phyloP scores from a whole-genome alignment of 2,113 vertebrate genomes.

The Clarias magur region DNA sequence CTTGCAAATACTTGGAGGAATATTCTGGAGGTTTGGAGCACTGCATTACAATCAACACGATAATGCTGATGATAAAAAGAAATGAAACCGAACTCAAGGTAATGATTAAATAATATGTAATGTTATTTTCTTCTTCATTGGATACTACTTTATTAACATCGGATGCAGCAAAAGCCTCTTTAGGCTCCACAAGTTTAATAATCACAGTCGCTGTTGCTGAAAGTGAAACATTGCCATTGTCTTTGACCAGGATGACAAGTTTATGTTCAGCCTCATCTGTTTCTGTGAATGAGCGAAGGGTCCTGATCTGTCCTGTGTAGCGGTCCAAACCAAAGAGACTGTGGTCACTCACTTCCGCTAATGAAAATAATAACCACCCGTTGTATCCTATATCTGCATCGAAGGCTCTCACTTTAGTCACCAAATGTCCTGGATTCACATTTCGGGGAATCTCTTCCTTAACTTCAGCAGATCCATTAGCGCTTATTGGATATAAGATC shows the following conservation, averaged over 20 bases:
- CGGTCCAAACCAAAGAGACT: constrained; percentile 57
- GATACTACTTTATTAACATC: constrained; percentile 16
- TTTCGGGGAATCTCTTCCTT: constrained; percentile 53
- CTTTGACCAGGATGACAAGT: constrained; percentile 68
- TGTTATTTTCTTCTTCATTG: constrained; percentile 25
- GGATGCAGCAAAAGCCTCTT: constrained; percentile 50
- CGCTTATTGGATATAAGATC: constrained; percentile 52
- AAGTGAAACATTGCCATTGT: constrained; percentile 59
- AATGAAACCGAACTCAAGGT: constrained; percentile 51
- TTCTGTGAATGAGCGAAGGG: constrained; percentile 61
- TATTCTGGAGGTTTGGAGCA: constrained; percentile 46
- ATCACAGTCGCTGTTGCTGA: constrained; percentile 56
- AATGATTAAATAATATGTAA: constrained; percentile 55
- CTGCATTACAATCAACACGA: constrained; percentile 51
- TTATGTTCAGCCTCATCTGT: constrained; percentile 58
- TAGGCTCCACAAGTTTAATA: constrained; percentile 51
- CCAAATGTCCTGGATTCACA: constrained; percentile 57
- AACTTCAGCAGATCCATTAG: constrained; percentile 54
- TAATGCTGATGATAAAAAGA: constrained; percentile 55
- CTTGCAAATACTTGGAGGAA: constrained; percentile 50
- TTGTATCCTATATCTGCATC: constrained; percentile 60
- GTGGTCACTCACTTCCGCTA: constrained; percentile 49
- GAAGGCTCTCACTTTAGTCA: constrained; percentile 54
- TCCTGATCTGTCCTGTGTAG: constrained; percentile 64
- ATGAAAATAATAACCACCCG: constrained; percentile 60